Base-by-base conservation (phyloP, 2,113 vertebrate genomes). In the Rhombomys opimus region DNA sequence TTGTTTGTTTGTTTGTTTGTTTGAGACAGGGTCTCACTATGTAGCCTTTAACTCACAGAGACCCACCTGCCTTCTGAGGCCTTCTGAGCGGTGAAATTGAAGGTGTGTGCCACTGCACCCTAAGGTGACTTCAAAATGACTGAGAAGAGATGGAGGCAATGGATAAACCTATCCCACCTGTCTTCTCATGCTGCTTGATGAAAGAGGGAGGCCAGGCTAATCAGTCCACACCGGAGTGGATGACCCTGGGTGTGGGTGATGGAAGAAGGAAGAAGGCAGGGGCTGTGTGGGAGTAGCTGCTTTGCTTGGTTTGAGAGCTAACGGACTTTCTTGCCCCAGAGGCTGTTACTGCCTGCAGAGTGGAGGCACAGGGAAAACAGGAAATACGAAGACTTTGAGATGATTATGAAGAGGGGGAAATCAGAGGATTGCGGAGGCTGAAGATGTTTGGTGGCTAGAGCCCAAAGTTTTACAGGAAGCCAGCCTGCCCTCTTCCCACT, bases 281-380 rank as follows among this genome's bases (percentile, higher is more conserved):
- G 7, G 68, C 25, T 1, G 0, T 0, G 2, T 11, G 18, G 11
- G 0, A 1, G 8, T 7, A 20, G 6, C 17, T 54, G 57, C 11
- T 9, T 38, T 46, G 25, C 50, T 77, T 35, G n/a, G 67, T 52
- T 2, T 23, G 11, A 15, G 38, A 41, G 73, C 70, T 14, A 14
- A 85, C 78, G 10, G 23, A 41, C 52, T 13, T 32, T 32, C n/a
- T 80, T 77, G 12, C 50, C 32, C 57, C 11, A 6, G 32, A 35
- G 15, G 25, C 32, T 67, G 23, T 30, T 41, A 5, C 14, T 61
- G n/a, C 61, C 77, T 75, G 52, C 1, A 0, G 52, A 35, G 18
- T 81, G 2, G 77, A 57, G 85, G 46, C 20, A 1, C 3, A 11
- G 78, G 35, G 65, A 12, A 70, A 87, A 59, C 80, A 25, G 14